Conservation (phyloP, 2,888 invertebrate species). For the Tipula unca region DNA sequence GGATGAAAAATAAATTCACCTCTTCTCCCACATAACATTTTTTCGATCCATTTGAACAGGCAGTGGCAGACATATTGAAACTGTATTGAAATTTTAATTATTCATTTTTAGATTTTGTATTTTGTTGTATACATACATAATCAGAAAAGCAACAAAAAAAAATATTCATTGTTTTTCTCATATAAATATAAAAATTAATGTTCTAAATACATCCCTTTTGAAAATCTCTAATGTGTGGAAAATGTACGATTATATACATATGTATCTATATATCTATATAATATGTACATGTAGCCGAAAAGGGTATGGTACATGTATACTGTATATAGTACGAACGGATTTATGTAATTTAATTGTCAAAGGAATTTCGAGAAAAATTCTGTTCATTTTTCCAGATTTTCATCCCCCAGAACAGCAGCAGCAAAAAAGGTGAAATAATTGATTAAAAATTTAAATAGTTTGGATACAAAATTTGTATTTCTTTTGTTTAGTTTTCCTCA, state of each 20-base stretch:
- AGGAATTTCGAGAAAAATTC: background rate
- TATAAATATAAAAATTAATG: background rate
- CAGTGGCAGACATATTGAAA: background rate
- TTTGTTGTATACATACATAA: background rate
- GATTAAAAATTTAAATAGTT: background rate
- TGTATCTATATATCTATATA: background rate
- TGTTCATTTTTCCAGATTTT: background rate
- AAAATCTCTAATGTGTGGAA: background rate
- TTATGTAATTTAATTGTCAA: background rate
- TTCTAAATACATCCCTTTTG: background rate
- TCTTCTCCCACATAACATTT: background rate
- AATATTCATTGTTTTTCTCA: background rate
- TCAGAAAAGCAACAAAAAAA: background rate
- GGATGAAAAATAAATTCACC: background rate
- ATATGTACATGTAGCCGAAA: too few relatives aligned
- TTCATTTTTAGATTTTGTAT: background rate
- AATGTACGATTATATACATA: background rate
- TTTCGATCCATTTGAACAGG: background rate
- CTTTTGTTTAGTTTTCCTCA: background rate
- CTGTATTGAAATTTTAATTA: background rate
- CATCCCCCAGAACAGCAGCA: background rate
- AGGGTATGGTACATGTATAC: background rate
- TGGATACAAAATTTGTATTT: too few relatives aligned
- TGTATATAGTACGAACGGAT: background rate
- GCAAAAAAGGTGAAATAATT: conserved; percentile 1